These are phyloP conservation scores for Ceuthmochares aereus DNA, from an alignment of 2,113 vertebrate species.

Conservation along the genomic window DNA sequence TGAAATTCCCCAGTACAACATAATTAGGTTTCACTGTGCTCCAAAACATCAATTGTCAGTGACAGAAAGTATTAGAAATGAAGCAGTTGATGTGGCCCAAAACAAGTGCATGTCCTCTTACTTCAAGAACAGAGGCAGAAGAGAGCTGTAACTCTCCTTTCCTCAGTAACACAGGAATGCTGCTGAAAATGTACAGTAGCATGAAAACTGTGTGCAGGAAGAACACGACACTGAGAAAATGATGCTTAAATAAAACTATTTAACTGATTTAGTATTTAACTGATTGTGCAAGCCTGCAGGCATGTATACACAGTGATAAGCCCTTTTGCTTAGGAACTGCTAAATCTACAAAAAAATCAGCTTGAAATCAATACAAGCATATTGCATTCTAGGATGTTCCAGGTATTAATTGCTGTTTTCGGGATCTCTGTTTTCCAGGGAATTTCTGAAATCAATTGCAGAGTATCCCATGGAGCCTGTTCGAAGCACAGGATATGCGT, in stretches of 20 bases:
- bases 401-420: background rate
- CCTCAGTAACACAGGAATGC: background rate
- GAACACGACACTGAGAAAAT: background rate
- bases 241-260: background rate
- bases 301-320: background rate
- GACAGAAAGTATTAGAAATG: background rate
- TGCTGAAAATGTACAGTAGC: background rate
- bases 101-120: background rate
- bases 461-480: background rate
- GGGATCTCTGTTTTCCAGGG: background rate
- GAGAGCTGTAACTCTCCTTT: background rate
- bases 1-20: background rate
- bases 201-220: background rate
- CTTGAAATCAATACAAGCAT: background rate
- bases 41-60: background rate
- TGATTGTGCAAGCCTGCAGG: background rate
- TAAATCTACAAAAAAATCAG: conserved; percentile 7
- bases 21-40: background rate
- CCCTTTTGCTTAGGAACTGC: background rate
- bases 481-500: background rate
- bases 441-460: background rate
- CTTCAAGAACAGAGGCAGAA: background rate
- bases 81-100: background rate
- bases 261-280: background rate
- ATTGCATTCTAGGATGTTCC: background rate